phyloP scores from a whole-genome alignment of 2,113 vertebrate species.

The Calidris pygmaea region DNA sequence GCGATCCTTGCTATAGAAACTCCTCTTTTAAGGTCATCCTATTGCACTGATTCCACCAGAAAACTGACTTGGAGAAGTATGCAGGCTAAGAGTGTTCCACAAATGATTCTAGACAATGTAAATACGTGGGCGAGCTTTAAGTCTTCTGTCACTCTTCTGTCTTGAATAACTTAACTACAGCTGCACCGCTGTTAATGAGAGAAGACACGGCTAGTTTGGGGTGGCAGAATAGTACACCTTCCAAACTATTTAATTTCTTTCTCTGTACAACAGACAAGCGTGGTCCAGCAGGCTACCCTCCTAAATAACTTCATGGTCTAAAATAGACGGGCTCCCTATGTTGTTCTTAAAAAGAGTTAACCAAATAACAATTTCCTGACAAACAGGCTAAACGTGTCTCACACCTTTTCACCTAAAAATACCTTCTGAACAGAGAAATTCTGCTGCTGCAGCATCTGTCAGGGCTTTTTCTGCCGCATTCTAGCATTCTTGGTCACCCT shows the following conservation, averaged over 20 bases:
- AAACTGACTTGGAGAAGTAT: not conserved
- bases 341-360: not conserved
- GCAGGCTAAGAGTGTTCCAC: not conserved
- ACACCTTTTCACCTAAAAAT: slow-evolving; percentile 41
- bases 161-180: not conserved
- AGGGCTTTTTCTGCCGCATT: not conserved
- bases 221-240: not conserved
- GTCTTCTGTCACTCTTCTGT: not conserved
- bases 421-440: not conserved
- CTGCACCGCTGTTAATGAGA: not conserved
- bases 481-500: not conserved
- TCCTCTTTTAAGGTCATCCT: slow-evolving; percentile 14
- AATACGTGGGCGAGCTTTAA: not conserved
- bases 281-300: not conserved
- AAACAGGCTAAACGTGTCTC: not conserved
- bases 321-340: not conserved
- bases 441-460: slow-evolving; percentile 11
- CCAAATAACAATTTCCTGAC: not conserved
- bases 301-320: not conserved
- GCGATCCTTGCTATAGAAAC: not conserved
- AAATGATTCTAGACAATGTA: not conserved
- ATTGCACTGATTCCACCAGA: not conserved
- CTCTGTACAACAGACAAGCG: not conserved
- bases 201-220: not conserved
- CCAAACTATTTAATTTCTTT: not conserved